These are phyloP conservation scores for Drosophila robusta DNA, from an alignment of 2,888 invertebrate genomes.

Conservation along the genomic window DNA sequence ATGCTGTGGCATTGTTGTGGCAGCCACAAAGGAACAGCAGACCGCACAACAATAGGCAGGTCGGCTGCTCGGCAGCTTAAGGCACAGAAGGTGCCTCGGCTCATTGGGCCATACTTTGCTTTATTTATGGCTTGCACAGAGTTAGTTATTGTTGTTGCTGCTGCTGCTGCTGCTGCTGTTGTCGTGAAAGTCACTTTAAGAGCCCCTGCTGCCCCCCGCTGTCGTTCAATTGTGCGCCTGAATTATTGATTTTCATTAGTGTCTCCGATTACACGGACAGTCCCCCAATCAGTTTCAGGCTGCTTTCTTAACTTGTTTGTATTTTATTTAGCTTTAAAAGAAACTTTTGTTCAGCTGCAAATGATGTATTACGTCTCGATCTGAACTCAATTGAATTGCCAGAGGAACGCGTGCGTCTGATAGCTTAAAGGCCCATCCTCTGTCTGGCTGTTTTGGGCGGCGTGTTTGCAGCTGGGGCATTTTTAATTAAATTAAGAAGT, in stretches of 20 bases:
- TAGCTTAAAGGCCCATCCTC: constrained; percentile 25
- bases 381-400: constrained; percentile 11
- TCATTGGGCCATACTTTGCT: constrained; percentile 60
- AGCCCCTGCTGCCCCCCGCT: constrained; percentile 17
- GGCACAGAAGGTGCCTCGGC: constrained; percentile 56
- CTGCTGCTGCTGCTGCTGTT: constrained; percentile 34
- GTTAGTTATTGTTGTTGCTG: constrained; percentile 31
- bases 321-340: constrained; percentile 51
- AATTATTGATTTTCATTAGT: constrained; percentile 80
- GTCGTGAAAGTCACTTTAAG: constrained; percentile 64
- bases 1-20: constrained; percentile 30
- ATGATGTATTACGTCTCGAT: constrained; percentile 50
- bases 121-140: constrained; percentile 64
- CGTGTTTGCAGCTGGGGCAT: constrained; percentile 21
- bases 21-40: constrained; percentile 51
- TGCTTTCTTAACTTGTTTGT: constrained; percentile 34
- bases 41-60: constrained; percentile 31
- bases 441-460: constrained; percentile 1
- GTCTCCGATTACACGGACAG: constrained; percentile 63
- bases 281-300: constrained; percentile 49
- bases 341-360: constrained; percentile 25
- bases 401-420: not conserved
- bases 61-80: constrained; percentile 49
- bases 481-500: constrained; percentile 76
- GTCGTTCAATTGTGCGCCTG: constrained; percentile 56